Evolutionary conservation across 2,113 vertebrate species (phyloP).

Genomic region (Mirounga angustirostris): DNA sequence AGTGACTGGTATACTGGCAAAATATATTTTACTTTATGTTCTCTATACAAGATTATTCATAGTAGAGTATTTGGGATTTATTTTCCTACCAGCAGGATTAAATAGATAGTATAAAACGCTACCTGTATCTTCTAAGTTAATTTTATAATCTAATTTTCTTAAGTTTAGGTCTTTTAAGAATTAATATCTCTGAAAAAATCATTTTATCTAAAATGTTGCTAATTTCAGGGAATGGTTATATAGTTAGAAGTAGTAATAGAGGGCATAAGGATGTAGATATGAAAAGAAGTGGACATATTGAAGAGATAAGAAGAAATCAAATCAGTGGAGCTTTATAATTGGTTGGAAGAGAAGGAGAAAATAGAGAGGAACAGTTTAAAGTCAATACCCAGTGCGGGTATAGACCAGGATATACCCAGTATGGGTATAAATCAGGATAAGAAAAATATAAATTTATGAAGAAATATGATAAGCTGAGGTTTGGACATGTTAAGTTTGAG

Average conservation of each 20-base stretch:
- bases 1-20: not conserved
- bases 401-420: not conserved
- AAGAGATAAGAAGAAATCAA: not conserved
- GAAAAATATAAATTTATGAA: not conserved
- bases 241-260: not conserved
- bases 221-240: not conserved
- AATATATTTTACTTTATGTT: not conserved
- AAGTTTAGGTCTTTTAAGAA: not conserved
- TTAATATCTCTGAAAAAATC: not conserved
- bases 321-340: not conserved
- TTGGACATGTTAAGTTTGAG: not conserved
- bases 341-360: not conserved
- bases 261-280: not conserved
- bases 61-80: not conserved
- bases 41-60: not conserved
- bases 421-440: not conserved
- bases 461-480: not conserved
- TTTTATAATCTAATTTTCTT: not conserved
- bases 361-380: not conserved
- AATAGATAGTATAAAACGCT: not conserved
- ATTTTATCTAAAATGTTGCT: not conserved
- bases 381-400: not conserved
- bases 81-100: not conserved
- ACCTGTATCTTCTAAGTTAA: slow-evolving; percentile 5
- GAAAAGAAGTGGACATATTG: not conserved